phyloP scores from a whole-genome alignment of 2,888 invertebrate species.

The Agrypnus murinus region DNA sequence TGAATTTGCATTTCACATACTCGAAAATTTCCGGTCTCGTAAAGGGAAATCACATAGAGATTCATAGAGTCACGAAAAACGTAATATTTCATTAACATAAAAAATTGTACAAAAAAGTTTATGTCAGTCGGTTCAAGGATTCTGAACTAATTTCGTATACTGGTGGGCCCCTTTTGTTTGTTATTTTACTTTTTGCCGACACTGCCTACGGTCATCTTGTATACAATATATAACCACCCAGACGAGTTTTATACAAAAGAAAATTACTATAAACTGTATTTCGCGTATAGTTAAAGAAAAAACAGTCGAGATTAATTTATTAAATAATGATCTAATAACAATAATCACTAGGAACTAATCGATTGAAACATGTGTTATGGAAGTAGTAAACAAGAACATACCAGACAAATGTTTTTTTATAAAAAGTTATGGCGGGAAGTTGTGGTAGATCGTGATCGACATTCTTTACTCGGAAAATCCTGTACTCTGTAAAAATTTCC shows the following conservation, averaged over 20 bases:
- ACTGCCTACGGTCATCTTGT: constrained; percentile 32
- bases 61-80: constrained; percentile 25
- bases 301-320: constrained; percentile 16
- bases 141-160: constrained; percentile 36
- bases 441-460: constrained; percentile 2
- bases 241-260: constrained; percentile 32
- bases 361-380: constrained; percentile 6
- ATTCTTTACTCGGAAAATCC: background rate
- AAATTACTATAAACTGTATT: constrained; percentile 32
- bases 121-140: constrained; percentile 41
- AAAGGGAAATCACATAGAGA: constrained; percentile 17
- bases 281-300: constrained; percentile 24
- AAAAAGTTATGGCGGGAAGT: constrained; percentile 1
- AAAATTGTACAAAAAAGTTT: constrained; percentile 21
- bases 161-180: constrained; percentile 30
- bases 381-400: constrained; percentile 6
- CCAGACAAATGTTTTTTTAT: constrained; percentile 5
- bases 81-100: constrained; percentile 9
- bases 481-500: no score
- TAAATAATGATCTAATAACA: constrained; percentile 7
- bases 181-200: constrained; percentile 40
- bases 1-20: constrained; percentile 34
- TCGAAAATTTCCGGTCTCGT: constrained; percentile 36
- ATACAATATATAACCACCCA: constrained; percentile 18
- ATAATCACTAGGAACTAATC: constrained; percentile 5